Base-by-base conservation (phyloP, 2,888 invertebrate genomes). In the Phalera bucephala region DNA sequence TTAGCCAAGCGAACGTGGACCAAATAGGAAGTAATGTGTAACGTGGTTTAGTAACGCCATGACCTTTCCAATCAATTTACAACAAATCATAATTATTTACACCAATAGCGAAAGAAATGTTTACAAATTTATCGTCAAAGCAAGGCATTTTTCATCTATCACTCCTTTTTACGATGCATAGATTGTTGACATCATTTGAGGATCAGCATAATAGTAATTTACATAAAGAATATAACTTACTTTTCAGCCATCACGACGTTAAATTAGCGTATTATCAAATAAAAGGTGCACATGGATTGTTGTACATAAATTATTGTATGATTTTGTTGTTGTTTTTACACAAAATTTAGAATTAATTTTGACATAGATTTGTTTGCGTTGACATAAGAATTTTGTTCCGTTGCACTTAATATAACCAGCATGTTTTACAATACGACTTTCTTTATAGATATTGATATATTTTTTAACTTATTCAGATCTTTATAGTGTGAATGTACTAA, bases 361-460 rank as follows among this genome's bases (percentile, higher is more conserved):
- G 84, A 86, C 86, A 82, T 82, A 82, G 74, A 84, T 84, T 86
- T 84, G 82, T 87, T 86, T 85, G 86, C 83, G 81, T 83, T 88
- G 88, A 87, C 88, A 84, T 78, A 70, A 14, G 73, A 52, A 62
- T 58, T 33, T 45, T 59, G 54, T 60, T 70, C 45, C 58, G 46
- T 60, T 57, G n/a, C n/a, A n/a, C n/a, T n/a, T n/a, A n/a, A n/a
- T n/a, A n/a, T n/a, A n/a, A n/a, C n/a, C n/a, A n/a, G n/a, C n/a
- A n/a, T n/a, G n/a, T n/a, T n/a, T n/a, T n/a, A n/a, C n/a, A n/a
- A n/a, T n/a, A n/a, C n/a, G n/a, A n/a, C n/a, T n/a, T n/a, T n/a
- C n/a, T n/a, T n/a, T n/a, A n/a, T n/a, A n/a, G n/a, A n/a, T n/a
- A n/a, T n/a, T n/a, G n/a, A n/a, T n/a, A n/a, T n/a, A n/a, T n/a